Percentiles rank a stretch among this genome's conserved stretches.
Conservation (phyloP, 2,888 invertebrate species). For the Stenodema calcarata region DNA sequence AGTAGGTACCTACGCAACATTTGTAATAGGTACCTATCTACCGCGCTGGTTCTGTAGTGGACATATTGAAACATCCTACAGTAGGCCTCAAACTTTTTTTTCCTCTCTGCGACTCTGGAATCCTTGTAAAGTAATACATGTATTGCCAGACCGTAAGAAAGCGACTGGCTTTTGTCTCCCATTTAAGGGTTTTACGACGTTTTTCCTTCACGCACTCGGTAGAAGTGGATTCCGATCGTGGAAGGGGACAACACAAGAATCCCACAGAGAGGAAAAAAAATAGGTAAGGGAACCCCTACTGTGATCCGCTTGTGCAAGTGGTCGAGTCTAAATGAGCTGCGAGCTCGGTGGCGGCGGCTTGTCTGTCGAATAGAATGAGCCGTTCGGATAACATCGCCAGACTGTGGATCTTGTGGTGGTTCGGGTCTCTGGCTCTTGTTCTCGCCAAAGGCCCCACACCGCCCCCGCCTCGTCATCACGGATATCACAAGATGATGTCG, state of each 20-base stretch:
- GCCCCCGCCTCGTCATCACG: slow-evolving; percentile 58
- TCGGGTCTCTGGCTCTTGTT: not conserved
- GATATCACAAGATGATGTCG: slow-evolving; percentile 56
- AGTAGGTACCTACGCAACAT: too few relatives aligned
- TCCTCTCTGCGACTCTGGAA: too few relatives aligned
- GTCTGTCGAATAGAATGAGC: slow-evolving; percentile 39
- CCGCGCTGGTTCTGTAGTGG: too few relatives aligned
- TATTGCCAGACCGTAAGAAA: not conserved
- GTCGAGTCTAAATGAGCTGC: slow-evolving; percentile 32
- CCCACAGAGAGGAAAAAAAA: not conserved
- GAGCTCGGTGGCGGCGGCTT: not conserved
- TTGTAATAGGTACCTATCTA: too few relatives aligned
- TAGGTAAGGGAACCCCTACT: not conserved
- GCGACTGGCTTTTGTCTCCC: not conserved
- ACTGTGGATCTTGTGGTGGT: not conserved
- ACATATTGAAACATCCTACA: too few relatives aligned
- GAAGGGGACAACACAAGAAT: not conserved
- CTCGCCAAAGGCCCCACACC: slow-evolving; percentile 38
- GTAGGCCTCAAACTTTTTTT: too few relatives aligned
- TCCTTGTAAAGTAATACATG: not conserved
- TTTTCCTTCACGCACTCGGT: not conserved
- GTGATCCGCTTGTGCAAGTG: slow-evolving; percentile 26
- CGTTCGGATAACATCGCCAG: not conserved
- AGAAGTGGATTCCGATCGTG: not conserved
- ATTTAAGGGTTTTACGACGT: not conserved